phyloP scores from a whole-genome alignment of 2,797 vertebrate genomes.

The Pseudochaenichthys georgianus region DNA sequence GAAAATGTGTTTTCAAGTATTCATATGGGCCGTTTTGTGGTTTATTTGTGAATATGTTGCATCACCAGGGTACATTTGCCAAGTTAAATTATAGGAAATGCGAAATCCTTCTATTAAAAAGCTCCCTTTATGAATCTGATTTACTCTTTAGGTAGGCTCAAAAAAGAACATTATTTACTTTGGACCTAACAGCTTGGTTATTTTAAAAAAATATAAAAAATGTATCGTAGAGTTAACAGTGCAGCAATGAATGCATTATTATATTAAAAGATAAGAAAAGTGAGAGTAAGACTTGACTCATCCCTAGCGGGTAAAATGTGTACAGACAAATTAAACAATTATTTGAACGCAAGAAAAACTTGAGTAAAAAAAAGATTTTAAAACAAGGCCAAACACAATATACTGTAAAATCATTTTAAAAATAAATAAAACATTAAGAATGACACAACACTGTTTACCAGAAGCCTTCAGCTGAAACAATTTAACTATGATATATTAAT shows the following conservation, averaged over 20 bases:
- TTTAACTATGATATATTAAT: too few species aligned
- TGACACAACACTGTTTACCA: too few species aligned
- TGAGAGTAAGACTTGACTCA: background rate
- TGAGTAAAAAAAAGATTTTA: too few species aligned
- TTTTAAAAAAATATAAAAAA: slow-evolving; percentile 2
- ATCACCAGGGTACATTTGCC: slow-evolving; percentile 34
- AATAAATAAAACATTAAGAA: too few species aligned
- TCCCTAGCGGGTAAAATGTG: background rate
- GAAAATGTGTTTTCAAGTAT: slow-evolving; percentile 59
- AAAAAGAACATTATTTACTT: slow-evolving; percentile 13
- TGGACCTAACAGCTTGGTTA: background rate
- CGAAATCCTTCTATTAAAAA: slow-evolving; percentile 34
- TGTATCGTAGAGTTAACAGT: background rate
- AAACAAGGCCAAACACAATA: background rate
- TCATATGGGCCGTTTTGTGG: slow-evolving; percentile 30
- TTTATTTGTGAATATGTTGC: slow-evolving; percentile 46
- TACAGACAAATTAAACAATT: background rate
- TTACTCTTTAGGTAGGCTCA: slow-evolving; percentile 12
- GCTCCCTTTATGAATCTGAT: slow-evolving; percentile 31
- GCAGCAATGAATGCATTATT: background rate
- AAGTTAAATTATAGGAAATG: slow-evolving; percentile 46
- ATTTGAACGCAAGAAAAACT: too few species aligned
- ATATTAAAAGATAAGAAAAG: background rate
- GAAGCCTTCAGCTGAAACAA: too few species aligned
- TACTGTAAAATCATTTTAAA: background rate